Evolutionary conservation across 2,113 vertebrate genomes (phyloP).

Genomic region (mouse (Mus musculus)): GRCm39 chr13:110275501-110276000

Average conservation of each 20-base stretch:
- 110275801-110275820: background rate
- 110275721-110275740: background rate
- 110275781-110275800: background rate
- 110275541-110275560: background rate
- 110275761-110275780: background rate
- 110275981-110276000: background rate
- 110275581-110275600: background rate
- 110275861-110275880: background rate
- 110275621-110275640: background rate
- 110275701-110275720: background rate
- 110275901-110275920: background rate
- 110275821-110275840: background rate
- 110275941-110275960: background rate
- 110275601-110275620: too few species aligned
- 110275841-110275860: background rate
- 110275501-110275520: background rate
- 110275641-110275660: background rate
- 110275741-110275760: background rate
- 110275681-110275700: background rate
- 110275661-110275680: background rate
- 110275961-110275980: background rate
- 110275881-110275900: background rate
- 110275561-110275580: background rate
- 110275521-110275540: background rate
- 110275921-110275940: background rate